Evolutionary conservation across 1,140 invertebrate species (phyloP), one percentile per base, ranked within the genome.

Genomic region (Harpegnathos saltator): DNA sequence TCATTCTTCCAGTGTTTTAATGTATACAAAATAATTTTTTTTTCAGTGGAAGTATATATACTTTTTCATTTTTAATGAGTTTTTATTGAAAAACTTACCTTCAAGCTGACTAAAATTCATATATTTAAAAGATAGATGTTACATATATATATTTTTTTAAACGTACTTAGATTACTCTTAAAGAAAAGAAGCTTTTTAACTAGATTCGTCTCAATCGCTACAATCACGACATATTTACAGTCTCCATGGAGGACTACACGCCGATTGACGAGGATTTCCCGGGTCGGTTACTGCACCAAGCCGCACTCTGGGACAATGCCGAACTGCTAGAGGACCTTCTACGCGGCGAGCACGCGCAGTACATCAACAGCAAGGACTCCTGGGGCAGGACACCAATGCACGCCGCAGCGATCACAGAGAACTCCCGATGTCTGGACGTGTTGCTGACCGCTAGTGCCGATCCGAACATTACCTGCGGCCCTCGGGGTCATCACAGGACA

Each of bases 261-360:
- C 96, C 96, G 3, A 96, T 97, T 89, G 97, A 97, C 85, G 97
- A 97, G 91, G 96, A 98, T 92, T 97, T 97, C 92, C 97, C 96
- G 81, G 97, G 97, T 9, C 95, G 97, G 71, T 91, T 97, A 17
- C 92, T 97, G 24, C 97, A 98, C 88, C 97, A 97, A 96, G 98
- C 98, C 19, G 97, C 98, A 3, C 92, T 99, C 24, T 99, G 98
- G 97, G 97, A 98, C 93, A 98, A 98, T 92, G 96, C 97, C 14
- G 98, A 98, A 90, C 95, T 99, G 1, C 94, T 98, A 33, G 96
- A 97, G 91, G 98, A 98, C 94, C 93, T 99, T 48, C 89, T 99
- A 2, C 95, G 96, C 71, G 97, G 96, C 1, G 97, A 97, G 44
- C 95, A 97, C 86, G 92, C 95, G 33, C 92, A 94, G n/a, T 95